A percentile compares a stretch with the other conserved stretches of the same genome.
Conservation (phyloP, 1,140 invertebrate species). For the Drusus annulatus region DNA sequence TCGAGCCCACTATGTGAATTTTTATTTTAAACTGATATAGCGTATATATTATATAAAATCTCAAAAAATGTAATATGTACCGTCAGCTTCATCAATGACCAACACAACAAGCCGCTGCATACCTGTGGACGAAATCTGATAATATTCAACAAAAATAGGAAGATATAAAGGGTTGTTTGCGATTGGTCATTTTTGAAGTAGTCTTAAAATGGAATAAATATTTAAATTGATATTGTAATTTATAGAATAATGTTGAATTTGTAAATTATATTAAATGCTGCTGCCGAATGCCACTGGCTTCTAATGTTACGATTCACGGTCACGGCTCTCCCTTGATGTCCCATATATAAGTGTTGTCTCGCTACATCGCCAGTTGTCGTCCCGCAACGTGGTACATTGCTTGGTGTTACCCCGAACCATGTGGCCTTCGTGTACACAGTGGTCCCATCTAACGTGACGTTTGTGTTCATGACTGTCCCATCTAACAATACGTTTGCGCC, state of each 20-base stretch:
- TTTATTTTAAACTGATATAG: conserved; percentile 27
- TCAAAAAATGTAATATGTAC: conserved; percentile 12
- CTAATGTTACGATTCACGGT: conserved; percentile 16
- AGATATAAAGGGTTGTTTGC: too few species aligned
- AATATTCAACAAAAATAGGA: too few species aligned
- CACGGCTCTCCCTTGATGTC: conserved; percentile 7
- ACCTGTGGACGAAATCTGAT: too few species aligned
- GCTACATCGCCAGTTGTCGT: neutral
- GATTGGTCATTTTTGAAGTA: too few species aligned
- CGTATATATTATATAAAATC: neutral
- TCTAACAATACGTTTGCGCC: too few species aligned
- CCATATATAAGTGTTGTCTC: too few species aligned
- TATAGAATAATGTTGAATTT: conserved; percentile 39
- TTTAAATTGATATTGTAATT: conserved; percentile 39
- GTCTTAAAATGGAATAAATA: conserved; percentile 31
- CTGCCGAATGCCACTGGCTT: conserved; percentile 27
- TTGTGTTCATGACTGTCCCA: too few species aligned
- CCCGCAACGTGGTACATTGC: neutral
- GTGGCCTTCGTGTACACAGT: neutral
- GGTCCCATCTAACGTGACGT: too few species aligned
- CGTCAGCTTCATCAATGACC: conserved; percentile 1
- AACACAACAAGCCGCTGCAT: neutral
- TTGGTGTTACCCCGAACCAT: neutral
- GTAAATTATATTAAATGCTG: conserved; percentile 38
- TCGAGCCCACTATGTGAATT: conserved; percentile 22